A percentile compares a stretch with the other conserved stretches of the same genome.
Evolutionary conservation across 2,888 invertebrate species (phyloP).

Genomic region (Sipunculus nudus): DNA sequence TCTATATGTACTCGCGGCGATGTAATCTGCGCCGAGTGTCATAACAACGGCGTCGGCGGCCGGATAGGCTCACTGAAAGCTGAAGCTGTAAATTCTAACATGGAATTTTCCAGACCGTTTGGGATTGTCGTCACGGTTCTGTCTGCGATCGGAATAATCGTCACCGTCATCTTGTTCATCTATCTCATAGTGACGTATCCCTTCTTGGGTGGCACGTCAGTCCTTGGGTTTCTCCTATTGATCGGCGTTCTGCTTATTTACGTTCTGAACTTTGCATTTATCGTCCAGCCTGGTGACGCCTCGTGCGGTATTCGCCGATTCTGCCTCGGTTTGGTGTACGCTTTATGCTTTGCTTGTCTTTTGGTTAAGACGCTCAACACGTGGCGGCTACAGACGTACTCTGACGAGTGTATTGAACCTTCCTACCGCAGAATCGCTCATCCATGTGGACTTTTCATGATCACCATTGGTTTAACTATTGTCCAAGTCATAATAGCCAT

Average conservation of each 20-base stretch:
- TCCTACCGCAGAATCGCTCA: slow-evolving; percentile 58
- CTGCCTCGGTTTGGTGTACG: slow-evolving; percentile 66
- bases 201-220: slow-evolving; percentile 62
- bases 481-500: slow-evolving; percentile 66
- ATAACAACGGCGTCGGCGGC: slow-evolving; percentile 2
- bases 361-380: slow-evolving; percentile 66
- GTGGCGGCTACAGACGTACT: slow-evolving; percentile 55
- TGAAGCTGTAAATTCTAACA: slow-evolving; percentile 37
- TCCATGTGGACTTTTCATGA: slow-evolving; percentile 63
- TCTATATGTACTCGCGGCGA: too few species aligned
- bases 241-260: slow-evolving; percentile 66
- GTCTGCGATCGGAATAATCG: slow-evolving; percentile 63
- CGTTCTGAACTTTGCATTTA: slow-evolving; percentile 66
- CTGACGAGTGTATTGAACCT: slow-evolving; percentile 48
- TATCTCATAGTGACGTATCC: slow-evolving; percentile 66
- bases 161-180: slow-evolving; percentile 63
- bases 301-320: slow-evolving; percentile 67
- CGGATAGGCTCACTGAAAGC: not conserved
- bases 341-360: slow-evolving; percentile 66
- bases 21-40: too few species aligned
- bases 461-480: slow-evolving; percentile 58
- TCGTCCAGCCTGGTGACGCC: slow-evolving; percentile 61
- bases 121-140: slow-evolving; percentile 62
- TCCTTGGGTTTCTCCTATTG: slow-evolving; percentile 67
- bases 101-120: slow-evolving; percentile 63